Conservation (phyloP, 2,888 invertebrate species). For the Drosophila siamana region DNA sequence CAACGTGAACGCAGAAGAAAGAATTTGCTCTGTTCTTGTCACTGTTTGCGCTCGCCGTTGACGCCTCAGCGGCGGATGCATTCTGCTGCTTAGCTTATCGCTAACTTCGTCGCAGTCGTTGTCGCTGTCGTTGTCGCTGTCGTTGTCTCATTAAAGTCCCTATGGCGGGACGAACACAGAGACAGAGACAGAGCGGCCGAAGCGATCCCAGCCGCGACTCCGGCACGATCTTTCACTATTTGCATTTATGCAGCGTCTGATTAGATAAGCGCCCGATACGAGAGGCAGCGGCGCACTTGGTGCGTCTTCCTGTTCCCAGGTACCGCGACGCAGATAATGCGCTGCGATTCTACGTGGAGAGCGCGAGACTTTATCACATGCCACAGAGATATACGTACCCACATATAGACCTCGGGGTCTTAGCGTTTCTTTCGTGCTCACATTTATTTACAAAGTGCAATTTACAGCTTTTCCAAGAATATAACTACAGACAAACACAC, state of each 20-base stretch:
- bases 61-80: slow-evolving; percentile 69
- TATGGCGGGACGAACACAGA: slow-evolving; percentile 19
- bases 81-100: slow-evolving; percentile 66
- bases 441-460: slow-evolving; percentile 70
- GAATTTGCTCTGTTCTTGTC: slow-evolving; percentile 79
- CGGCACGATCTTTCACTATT: slow-evolving; percentile 75
- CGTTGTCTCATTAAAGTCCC: slow-evolving; percentile 56
- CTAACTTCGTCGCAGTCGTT: slow-evolving; percentile 28
- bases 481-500: background rate
- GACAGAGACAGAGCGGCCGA: slow-evolving; percentile 1
- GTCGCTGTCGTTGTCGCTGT: background rate
- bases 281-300: slow-evolving; percentile 35
- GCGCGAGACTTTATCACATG: slow-evolving; percentile 63
- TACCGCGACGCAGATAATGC: slow-evolving; percentile 61
- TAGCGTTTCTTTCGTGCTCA: slow-evolving; percentile 62
- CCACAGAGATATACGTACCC: slow-evolving; percentile 50
- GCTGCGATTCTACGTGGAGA: slow-evolving; percentile 61
- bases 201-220: slow-evolving; percentile 41
- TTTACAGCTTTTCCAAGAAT: slow-evolving; percentile 75
- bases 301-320: slow-evolving; percentile 76
- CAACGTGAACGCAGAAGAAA: slow-evolving; percentile 60
- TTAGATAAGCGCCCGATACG: slow-evolving; percentile 78
- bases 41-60: slow-evolving; percentile 63
- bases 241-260: slow-evolving; percentile 80
- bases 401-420: slow-evolving; percentile 71